Evolutionary conservation across 2,797 vertebrate genomes (phyloP).

Genomic region (Malurus splendens): DNA sequence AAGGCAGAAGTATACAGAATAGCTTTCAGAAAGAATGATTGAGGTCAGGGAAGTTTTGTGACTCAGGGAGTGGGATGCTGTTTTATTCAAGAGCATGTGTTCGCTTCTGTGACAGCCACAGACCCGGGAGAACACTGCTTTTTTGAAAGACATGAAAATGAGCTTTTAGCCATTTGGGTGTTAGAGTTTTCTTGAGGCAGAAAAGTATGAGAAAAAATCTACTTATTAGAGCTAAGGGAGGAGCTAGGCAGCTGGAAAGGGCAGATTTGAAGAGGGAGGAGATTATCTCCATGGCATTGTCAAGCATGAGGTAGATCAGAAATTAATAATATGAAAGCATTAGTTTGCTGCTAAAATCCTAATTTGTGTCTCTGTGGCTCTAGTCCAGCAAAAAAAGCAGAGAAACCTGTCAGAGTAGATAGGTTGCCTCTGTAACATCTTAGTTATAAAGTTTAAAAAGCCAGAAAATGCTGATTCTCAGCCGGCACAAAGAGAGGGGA

Average conservation of each 20-base stretch:
- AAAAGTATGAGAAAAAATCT: neutral
- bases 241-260: neutral
- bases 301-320: neutral
- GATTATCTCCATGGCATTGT: neutral
- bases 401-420: neutral
- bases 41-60: neutral
- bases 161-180: neutral
- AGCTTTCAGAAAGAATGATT: neutral
- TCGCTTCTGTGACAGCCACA: neutral
- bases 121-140: neutral
- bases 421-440: neutral
- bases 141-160: neutral
- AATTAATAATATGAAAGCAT: neutral
- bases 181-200: neutral
- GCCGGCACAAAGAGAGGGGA: neutral
- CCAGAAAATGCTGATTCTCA: neutral
- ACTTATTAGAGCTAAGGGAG: neutral
- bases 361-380: neutral
- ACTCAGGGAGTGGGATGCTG: neutral
- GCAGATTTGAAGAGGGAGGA: neutral
- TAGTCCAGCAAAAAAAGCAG: neutral
- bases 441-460: neutral
- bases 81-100: neutral
- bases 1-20: neutral
- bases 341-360: neutral